Conservation (phyloP, 2,888 invertebrate species). For the Drosophila meridiana region DNA sequence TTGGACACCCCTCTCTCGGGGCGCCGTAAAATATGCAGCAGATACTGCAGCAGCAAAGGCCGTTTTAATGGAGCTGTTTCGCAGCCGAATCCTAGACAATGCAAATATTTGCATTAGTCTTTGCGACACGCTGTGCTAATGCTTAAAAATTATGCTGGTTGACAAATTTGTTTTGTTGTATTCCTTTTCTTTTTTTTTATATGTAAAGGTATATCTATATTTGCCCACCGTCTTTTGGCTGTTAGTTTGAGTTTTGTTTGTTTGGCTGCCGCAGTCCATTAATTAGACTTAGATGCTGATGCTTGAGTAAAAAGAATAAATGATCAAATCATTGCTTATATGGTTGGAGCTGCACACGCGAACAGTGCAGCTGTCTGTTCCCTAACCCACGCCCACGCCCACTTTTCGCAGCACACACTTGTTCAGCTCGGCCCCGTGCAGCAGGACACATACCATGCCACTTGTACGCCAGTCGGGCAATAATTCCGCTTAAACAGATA, state of each 20-base stretch:
- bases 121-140: slow-evolving; percentile 56
- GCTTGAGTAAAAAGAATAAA: slow-evolving; percentile 9
- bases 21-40: slow-evolving; percentile 70
- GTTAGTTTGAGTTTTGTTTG: slow-evolving; percentile 28
- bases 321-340: slow-evolving; percentile 25
- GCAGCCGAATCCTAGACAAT: slow-evolving; percentile 48
- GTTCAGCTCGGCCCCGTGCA: slow-evolving; percentile 35
- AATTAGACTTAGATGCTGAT: slow-evolving; percentile 65
- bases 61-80: slow-evolving; percentile 67
- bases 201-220: slow-evolving; percentile 1
- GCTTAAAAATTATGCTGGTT: slow-evolving; percentile 83
- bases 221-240: slow-evolving; percentile 13
- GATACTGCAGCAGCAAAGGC: slow-evolving; percentile 37
- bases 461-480: slow-evolving; percentile 60
- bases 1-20: slow-evolving; percentile 80
- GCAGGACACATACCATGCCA: slow-evolving; percentile 16
- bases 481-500: slow-evolving; percentile 80
- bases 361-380: slow-evolving; percentile 57
- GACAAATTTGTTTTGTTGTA: slow-evolving; percentile 56
- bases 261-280: slow-evolving; percentile 65
- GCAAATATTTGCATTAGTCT: slow-evolving; percentile 73
- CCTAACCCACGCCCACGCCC: slow-evolving; percentile 1
- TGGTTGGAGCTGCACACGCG: slow-evolving; percentile 1
- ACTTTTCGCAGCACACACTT: slow-evolving; percentile 11
- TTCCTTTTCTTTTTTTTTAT: slow-evolving; percentile 20